Evolutionary conservation across 2,888 invertebrate species (phyloP), one percentile per base, ranked within the genome.

Genomic region (Macrosoma leucophasiata): DNA sequence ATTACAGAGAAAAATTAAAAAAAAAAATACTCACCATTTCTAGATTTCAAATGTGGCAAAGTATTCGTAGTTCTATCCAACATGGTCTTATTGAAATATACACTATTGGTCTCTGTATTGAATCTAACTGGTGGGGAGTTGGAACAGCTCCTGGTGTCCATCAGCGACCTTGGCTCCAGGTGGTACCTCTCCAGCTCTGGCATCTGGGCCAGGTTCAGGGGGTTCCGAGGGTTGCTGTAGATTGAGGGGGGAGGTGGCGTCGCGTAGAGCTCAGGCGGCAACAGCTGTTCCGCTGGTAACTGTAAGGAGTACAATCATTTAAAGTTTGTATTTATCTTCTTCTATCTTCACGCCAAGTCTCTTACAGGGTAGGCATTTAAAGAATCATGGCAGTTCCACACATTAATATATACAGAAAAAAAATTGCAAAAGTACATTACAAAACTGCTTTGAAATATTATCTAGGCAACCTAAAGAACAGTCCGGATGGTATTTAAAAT

Each of bases 281-380:
- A 61, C n/a, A 84, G 54, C 25, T 82, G 81, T 48, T 82, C 81
- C 8, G 77, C 69, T 47, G 79, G 82, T 1, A 82, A 43, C 82
- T 81, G 50, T 3, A 55, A 58, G n/a, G n/a, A n/a, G n/a, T n/a
- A n/a, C n/a, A n/a, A n/a, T n/a, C n/a, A n/a, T n/a, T n/a, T n/a
- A n/a, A n/a, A n/a, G n/a, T n/a, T n/a, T n/a, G n/a, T n/a, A n/a
- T n/a, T n/a, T n/a, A n/a, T n/a, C n/a, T n/a, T n/a, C n/a, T n/a
- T n/a, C n/a, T n/a, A n/a, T n/a, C n/a, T n/a, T n/a, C n/a, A n/a
- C n/a, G n/a, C n/a, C n/a, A n/a, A n/a, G n/a, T n/a, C n/a, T n/a
- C n/a, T n/a, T n/a, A n/a, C n/a, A n/a, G n/a, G n/a, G n/a, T n/a
- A n/a, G n/a, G n/a, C n/a, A n/a, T n/a, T n/a, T n/a, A n/a, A n/a